Evolutionary conservation across 2,888 invertebrate species (phyloP), one percentile per base, ranked within the genome.

Genomic region (Dolomedes plantarius): DNA sequence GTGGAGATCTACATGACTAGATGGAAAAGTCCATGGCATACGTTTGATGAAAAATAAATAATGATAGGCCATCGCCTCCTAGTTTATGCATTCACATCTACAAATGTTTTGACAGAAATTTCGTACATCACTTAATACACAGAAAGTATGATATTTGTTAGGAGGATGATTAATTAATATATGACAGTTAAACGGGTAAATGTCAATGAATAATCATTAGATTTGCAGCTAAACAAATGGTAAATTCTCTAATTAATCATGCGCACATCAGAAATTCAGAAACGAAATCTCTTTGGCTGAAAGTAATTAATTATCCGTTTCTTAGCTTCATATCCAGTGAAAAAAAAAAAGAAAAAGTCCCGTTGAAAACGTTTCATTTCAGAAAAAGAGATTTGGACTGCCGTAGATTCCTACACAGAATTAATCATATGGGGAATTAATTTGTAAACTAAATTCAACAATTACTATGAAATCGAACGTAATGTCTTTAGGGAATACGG

Each of bases 151-250:
- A 23, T 56, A 23, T 56, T 56, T 23, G 56, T 56, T 23, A 16
- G 56, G 23, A 23, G 23, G 56, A 23, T 19, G 56, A 56, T 56
- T 56, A 56, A 56, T 56, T 56, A 56, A 23, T 23, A 23, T 23
- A 56, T 56, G 56, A 56, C 56, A 56, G 19, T 56, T 56, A 23
- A 56, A 23, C 56, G 23, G 5, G 56, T 56, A 56, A 56, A 19
- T 23, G 56, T 56, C 56, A 56, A 56, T 56, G 56, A 56, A 56
- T 56, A 56, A 56, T 56, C 56, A 56, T 56, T 56, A 56, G 56
- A 56, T 23, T 23, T 23, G 56, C 23, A 23, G 56, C 56, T 23
- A 23, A 56, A 56, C 56, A 56, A 56, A 56, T 56, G 56, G 16
- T 23, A 56, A 56, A 23, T 56, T 56, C 11, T 23, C 23, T 56